Percentiles rank a stretch among this genome's conserved stretches.
These are phyloP conservation scores for Lasioglossum marginatum DNA, from an alignment of 2,888 invertebrate species.

Conservation along the genomic window DNA sequence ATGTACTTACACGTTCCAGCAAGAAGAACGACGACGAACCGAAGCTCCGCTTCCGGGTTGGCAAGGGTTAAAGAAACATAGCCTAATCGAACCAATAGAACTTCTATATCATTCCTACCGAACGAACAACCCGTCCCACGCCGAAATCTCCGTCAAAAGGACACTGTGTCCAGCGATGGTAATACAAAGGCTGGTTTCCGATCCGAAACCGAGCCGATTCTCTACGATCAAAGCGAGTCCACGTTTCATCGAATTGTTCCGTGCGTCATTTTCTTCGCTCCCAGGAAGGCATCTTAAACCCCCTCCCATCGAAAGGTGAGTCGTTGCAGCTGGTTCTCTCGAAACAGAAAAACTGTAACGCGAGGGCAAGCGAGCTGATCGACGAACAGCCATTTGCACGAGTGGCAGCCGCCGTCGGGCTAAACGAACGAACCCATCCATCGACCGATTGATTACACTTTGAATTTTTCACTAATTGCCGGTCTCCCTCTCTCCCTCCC, in stretches of 20 bases:
- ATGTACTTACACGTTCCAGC: background rate
- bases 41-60: background rate
- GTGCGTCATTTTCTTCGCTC: background rate
- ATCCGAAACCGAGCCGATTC: background rate
- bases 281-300: background rate
- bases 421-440: constrained; percentile 33
- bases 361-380: background rate
- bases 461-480: constrained; percentile 55
- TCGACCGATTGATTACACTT: constrained; percentile 37
- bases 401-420: constrained; percentile 11
- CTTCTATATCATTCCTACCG: background rate
- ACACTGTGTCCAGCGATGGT: background rate
- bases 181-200: background rate
- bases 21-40: too few relatives aligned
- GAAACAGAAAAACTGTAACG: background rate
- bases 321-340: background rate
- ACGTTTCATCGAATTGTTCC: background rate
- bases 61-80: background rate
- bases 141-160: background rate
- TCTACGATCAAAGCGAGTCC: background rate
- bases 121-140: too few relatives aligned
- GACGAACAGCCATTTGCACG: constrained; percentile 15
- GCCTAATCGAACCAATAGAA: background rate
- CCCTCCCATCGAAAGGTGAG: background rate
- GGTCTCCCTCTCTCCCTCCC: background rate